Percentiles rank a stretch among this genome's conserved stretches.
phyloP scores from a whole-genome alignment of 35 echinoderm and acorn worm species.

The Antedon bifida region DNA sequence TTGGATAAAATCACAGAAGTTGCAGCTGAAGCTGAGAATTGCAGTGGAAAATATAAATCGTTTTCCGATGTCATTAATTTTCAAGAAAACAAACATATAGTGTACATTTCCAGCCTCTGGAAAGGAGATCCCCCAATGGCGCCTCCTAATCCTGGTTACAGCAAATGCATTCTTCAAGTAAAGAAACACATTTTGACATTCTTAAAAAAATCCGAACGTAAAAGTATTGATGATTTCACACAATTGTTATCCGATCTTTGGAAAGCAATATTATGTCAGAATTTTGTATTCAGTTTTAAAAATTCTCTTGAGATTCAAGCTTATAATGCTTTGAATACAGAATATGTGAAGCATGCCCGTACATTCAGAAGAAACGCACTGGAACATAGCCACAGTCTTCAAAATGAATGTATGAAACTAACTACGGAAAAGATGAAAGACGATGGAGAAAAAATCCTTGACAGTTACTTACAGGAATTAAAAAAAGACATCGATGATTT shows the following conservation, averaged over 20 bases:
- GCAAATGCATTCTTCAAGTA: constrained; percentile 13
- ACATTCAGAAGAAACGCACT: not conserved
- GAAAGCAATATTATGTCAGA: constrained; percentile 15
- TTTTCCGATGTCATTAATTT: constrained; percentile 30
- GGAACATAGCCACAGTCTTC: not conserved
- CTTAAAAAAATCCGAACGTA: too few species aligned
- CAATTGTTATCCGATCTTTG: constrained; percentile 20
- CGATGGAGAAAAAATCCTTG: not conserved
- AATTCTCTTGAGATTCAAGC: constrained; percentile 5
- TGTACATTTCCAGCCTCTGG: constrained; percentile 31
- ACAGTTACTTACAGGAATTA: not conserved
- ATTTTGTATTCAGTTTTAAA: constrained; percentile 35
- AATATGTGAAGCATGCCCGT: not conserved
- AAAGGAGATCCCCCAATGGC: constrained; percentile 16
- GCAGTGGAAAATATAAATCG: constrained; percentile 5
- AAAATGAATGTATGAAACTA: not conserved
- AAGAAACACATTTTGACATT: too few species aligned
- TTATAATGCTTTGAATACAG: not conserved
- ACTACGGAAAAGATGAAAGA: not conserved
- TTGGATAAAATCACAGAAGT: not conserved
- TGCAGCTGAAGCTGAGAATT: constrained; percentile 6
- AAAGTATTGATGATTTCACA: not conserved
- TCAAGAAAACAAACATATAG: constrained; percentile 7
- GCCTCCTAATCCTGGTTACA: constrained; percentile 25
- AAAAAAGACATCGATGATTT: too few species aligned